A percentile compares a stretch with the other conserved stretches of the same genome.
phyloP scores from a whole-genome alignment of 2,797 vertebrate genomes.

The Rhodeus uyekii region DNA sequence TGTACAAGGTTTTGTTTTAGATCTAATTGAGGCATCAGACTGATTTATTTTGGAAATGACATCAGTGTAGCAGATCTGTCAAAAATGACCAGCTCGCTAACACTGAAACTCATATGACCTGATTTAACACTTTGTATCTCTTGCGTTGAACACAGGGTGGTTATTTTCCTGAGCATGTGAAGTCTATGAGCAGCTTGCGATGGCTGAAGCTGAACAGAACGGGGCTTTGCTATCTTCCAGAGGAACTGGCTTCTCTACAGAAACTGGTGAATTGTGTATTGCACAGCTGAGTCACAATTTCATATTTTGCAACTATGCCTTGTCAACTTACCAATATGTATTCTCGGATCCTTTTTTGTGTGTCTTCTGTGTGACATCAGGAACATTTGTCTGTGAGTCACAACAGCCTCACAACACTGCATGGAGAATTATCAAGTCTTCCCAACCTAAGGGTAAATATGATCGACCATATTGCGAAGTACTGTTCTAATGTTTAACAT shows the following conservation, averaged over 20 bases:
- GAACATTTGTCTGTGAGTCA: conserved; percentile 97
- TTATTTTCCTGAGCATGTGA: conserved; percentile 96
- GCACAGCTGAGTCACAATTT: neutral
- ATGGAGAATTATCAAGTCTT: conserved; percentile 92
- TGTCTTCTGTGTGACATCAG: conserved; percentile 65
- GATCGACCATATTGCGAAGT: neutral
- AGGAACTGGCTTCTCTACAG: conserved; percentile 93
- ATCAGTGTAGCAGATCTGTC: neutral
- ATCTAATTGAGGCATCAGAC: no score
- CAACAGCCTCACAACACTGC: conserved; percentile 95
- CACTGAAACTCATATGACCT: neutral
- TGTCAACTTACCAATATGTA: neutral
- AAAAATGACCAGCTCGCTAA: neutral
- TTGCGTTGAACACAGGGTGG: conserved; percentile 79
- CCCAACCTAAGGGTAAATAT: conserved; percentile 90
- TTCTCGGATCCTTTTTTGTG: neutral
- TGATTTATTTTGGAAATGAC: neutral
- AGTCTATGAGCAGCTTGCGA: conserved; percentile 94
- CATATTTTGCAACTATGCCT: neutral
- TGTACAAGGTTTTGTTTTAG: neutral
- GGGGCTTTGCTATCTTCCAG: conserved; percentile 95
- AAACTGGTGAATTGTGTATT: conserved; percentile 86
- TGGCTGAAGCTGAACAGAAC: conserved; percentile 98
- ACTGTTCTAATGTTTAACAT: neutral
- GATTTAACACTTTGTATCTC: neutral